Base-by-base conservation (phyloP, 2,797 vertebrate genomes). In the Danio aesculapii region DNA sequence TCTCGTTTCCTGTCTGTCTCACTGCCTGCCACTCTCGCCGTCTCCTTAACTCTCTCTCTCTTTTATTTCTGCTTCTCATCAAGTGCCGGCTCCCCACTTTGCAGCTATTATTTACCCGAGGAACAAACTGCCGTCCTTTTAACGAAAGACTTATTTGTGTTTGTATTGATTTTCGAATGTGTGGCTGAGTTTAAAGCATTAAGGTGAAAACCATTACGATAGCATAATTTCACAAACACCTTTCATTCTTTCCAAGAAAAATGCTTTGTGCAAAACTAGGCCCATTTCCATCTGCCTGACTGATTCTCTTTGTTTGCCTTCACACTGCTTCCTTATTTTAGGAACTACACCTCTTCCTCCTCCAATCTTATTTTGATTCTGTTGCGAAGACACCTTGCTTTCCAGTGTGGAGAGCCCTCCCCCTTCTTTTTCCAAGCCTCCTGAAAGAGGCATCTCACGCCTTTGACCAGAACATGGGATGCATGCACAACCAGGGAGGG, bases 401-500 rank as follows among this genome's bases (percentile, higher is more conserved):
- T 84, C 50, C 62, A 79, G 82, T 49, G 17, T 53, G 39, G 47
- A 50, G 57, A 74, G 50, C 67, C 64, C 72, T 76, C 58, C 30
- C 67, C 19, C 58, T 64, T 68, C 52, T 68, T 64, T 67, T 53
- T 77, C 72, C 76, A 44, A 73, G 63, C 73, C 43, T 68, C 62
- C 72, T 82, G 58, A 75, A 78, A 66, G 61, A 82, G 44, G 77
- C 81, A 82, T 80, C 62, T 85, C 64, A 71, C 21, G 83, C 78
- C 59, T 82, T 72, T 86, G 86, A 87, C 86, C 86, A 81, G 75
- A 81, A 70, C 81, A 80, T 76, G 81, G 88, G 87, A 91, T 88
- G 90, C 92, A 91, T 92, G 90, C 84, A 83, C 88, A 93, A 92
- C 90, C 78, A 87, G 89, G 85, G 62, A 55, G 89, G 84, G 89